Percentiles rank a stretch among this genome's conserved stretches.
Evolutionary conservation across 1,140 invertebrate species (phyloP).

Genomic region (Apis dorsata): DNA sequence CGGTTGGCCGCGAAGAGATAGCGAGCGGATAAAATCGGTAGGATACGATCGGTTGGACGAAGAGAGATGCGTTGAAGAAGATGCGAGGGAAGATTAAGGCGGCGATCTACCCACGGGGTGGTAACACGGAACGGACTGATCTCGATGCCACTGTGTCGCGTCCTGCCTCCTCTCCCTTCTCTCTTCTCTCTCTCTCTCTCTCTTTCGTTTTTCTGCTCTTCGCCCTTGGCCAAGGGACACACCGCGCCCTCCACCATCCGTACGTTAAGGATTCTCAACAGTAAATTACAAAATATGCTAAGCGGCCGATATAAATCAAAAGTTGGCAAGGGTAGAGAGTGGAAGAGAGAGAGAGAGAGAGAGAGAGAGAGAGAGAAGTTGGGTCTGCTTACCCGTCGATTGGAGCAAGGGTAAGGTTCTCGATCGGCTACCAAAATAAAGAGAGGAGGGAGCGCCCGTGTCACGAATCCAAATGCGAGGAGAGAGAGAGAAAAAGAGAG

Average conservation of each 20-base stretch:
- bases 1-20: slow-evolving; percentile 16
- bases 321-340: slow-evolving; percentile 64
- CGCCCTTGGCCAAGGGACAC: slow-evolving; percentile 3
- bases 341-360: slow-evolving; percentile 4
- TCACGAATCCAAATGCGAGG: slow-evolving; percentile 58
- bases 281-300: slow-evolving; percentile 79
- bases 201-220: slow-evolving; percentile 28
- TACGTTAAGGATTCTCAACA: slow-evolving; percentile 79
- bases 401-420: slow-evolving; percentile 16
- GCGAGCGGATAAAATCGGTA: slow-evolving; percentile 12
- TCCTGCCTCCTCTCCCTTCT: background rate
- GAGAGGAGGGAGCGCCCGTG: slow-evolving; percentile 53
- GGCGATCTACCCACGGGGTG: slow-evolving; percentile 67
- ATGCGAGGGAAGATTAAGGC: slow-evolving; percentile 74
- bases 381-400: slow-evolving; percentile 33
- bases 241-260: slow-evolving; percentile 34
- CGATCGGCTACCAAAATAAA: slow-evolving; percentile 62
- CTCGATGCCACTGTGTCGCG: slow-evolving; percentile 43
- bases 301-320: slow-evolving; percentile 80
- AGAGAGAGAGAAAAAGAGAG: no score
- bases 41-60: background rate
- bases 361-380: background rate
- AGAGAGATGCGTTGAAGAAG: slow-evolving; percentile 56
- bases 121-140: slow-evolving; percentile 66
- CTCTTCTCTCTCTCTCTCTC: slow-evolving; percentile 12